These are phyloP conservation scores for Leptinotarsa peninsularis DNA, from an alignment of 2,888 invertebrate genomes.

Conservation along the genomic window DNA sequence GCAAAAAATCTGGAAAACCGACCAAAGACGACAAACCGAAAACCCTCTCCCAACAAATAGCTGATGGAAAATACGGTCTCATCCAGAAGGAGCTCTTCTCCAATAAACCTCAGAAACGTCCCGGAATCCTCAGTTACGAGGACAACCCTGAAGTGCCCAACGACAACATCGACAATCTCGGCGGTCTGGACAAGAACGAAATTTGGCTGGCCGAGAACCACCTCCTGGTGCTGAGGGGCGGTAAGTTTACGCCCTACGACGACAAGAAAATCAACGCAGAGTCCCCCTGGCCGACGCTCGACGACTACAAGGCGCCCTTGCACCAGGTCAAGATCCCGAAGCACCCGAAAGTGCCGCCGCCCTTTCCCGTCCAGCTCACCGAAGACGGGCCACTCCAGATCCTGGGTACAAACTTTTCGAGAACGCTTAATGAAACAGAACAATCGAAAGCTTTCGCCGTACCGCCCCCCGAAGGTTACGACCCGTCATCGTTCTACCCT, in stretches of 20 bases:
- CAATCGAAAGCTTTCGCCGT: conserved; percentile 61
- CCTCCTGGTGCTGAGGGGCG: conserved; percentile 84
- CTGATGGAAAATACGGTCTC: conserved; percentile 90
- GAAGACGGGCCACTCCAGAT: conserved; percentile 89
- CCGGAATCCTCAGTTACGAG: conserved; percentile 84
- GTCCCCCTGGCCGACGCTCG: conserved; percentile 81
- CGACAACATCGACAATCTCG: conserved; percentile 83
- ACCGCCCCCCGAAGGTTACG: conserved; percentile 60
- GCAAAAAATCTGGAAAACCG: conserved; percentile 46
- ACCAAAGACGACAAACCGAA: conserved; percentile 83
- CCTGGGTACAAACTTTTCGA: conserved; percentile 83
- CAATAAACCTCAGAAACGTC: conserved; percentile 74
- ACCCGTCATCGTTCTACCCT: conserved; percentile 66
- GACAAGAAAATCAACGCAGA: conserved; percentile 67
- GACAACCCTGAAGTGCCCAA: conserved; percentile 84
- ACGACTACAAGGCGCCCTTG: conserved; percentile 84
- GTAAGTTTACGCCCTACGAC: conserved; percentile 72
- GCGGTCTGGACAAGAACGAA: conserved; percentile 85
- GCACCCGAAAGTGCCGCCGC: conserved; percentile 88
- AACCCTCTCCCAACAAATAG: conserved; percentile 88
- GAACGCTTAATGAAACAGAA: conserved; percentile 78
- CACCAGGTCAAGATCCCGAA: conserved; percentile 87
- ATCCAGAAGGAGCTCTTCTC: conserved; percentile 87
- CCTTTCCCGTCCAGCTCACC: conserved; percentile 91
- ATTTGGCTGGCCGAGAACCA: conserved; percentile 94